Base-by-base conservation (phyloP, 1,140 invertebrate genomes). In the Nasonia longicornis region DNA sequence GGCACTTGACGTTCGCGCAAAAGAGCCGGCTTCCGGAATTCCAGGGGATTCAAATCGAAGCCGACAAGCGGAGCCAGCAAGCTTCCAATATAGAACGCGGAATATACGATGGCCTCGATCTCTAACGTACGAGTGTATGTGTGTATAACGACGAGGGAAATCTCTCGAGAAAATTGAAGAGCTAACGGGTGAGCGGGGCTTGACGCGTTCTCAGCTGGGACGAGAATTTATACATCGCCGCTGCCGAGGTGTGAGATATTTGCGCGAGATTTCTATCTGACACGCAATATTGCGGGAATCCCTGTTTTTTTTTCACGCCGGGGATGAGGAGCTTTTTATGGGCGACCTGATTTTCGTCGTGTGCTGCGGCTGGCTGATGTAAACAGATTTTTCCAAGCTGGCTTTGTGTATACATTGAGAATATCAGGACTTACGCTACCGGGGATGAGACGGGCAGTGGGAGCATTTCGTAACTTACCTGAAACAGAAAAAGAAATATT, bases 131-230 rank as follows among this genome's bases (percentile, higher is more conserved):
- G 11, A 12, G 58, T 29, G 16, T 58, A 26, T 58, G n/a, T 58
- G 45, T 16, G 10, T 58, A 31, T 26, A 26, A 58, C 42, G 58
- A 10, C 48, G 29, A 16, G n/a, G 31, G 0, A 80, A 80, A 75
- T 80, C 79, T 80, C 79, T 72, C 63, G 42, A 48, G 79, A 72
- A 80, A 80, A 80, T 80, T 80, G 79, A 80, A 75, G 79, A 74
- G 71, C 35, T 66, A 63, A 72, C 77, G 70, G 45, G 14, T 29
- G n/a, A 58, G 20, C 67, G 45, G 31, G 6, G 66, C 77, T 52
- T 26, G 38, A 45, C 70, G 70, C 20, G 52, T 20, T 63, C 35
- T 58, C n/a, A 26, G 3, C n/a, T 29, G 11, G 7, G 70, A n/a
- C 6, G 16, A 72, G 38, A 72, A 48, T 72, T 72, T 72, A 72